These are phyloP conservation scores for Lasioglossum baleicum DNA, from an alignment of 1,140 invertebrate genomes.

Conservation along the genomic window DNA sequence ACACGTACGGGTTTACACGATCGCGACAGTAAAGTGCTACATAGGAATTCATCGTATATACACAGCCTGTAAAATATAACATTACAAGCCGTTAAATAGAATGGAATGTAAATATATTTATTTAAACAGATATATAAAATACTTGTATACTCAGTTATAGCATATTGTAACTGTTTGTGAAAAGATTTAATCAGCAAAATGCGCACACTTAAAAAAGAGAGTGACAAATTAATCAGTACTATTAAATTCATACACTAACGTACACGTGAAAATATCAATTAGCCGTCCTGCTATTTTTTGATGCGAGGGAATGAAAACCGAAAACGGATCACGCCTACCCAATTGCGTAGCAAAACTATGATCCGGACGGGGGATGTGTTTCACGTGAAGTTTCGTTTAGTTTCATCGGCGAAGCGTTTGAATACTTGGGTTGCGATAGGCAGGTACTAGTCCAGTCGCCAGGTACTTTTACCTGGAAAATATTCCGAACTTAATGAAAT, in stretches of 20 bases:
- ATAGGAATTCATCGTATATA: conserved; percentile 85
- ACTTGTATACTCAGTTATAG: no score
- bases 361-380: conserved; percentile 85
- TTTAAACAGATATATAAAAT: no score
- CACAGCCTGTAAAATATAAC: conserved; percentile 80
- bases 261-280: conserved; percentile 75
- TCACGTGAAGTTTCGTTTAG: conserved; percentile 81
- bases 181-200: no score
- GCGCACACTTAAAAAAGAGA: no score
- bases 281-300: conserved; percentile 84
- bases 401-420: conserved; percentile 82
- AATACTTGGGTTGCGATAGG: conserved; percentile 78
- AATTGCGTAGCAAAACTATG: conserved; percentile 84
- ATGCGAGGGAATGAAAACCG: conserved; percentile 87
- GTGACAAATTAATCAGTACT: no score
- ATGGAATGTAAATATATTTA: no score
- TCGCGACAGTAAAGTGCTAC: conserved; percentile 86
- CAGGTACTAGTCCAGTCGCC: no score
- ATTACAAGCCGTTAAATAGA: background rate
- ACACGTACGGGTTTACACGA: conserved; percentile 88
- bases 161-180: no score
- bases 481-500: no score
- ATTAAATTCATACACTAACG: no score
- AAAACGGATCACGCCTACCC: conserved; percentile 85
- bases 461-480: no score